Evolutionary conservation across 2,113 vertebrate genomes (phyloP), one percentile per base, ranked within the genome.

Genomic region (Sigmodon hispidus): DNA sequence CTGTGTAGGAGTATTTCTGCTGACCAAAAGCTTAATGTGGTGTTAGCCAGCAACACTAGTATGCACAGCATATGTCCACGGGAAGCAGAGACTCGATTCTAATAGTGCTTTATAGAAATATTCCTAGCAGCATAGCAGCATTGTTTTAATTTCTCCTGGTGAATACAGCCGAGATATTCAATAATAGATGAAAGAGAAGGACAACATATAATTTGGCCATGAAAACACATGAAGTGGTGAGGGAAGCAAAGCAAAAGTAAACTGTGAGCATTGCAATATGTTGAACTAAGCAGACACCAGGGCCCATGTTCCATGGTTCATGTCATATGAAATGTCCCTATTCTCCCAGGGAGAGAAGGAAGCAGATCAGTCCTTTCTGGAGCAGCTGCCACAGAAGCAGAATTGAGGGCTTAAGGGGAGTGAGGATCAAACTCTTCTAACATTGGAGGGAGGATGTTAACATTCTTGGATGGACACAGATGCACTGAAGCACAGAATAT

Each of bases 1-100:
- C 10, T 26, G 1, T 61, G 15, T 61, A 7, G 5, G 65, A 69
- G 40, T 50, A n/a, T 22, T 57, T 15, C 19, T 22, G 11, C 59
- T 34, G 61, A 11, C 72, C 63, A 36, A 52, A 70, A 29, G 5
- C 45, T 83, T 45, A 59, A 52, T 19, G 21, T 4, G 29, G 1
- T 59, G 13, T 59, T 77, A 86, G 61, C 24, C 31, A 63, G 43
- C 7, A 67, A 19, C 79, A 63, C 11, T 31, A 45, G 7, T 61
- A 1, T 0, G 11, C n/a, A n/a, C n/a, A n/a, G n/a, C n/a, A n/a
- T 40, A 65, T 26, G 29, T 13, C 13, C n/a, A 76, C 15, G 15
- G 34, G 45, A 76, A 21, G 43, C 17, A 26, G 31, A 73, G 16
- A 55, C 24, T 52, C 5, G 61, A 10, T 52, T 40, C 19, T 52